Percentiles rank a stretch among this genome's conserved stretches.
These are phyloP conservation scores for Drosophila picticornis DNA, from an alignment of 2,888 invertebrate genomes.

Conservation along the genomic window DNA sequence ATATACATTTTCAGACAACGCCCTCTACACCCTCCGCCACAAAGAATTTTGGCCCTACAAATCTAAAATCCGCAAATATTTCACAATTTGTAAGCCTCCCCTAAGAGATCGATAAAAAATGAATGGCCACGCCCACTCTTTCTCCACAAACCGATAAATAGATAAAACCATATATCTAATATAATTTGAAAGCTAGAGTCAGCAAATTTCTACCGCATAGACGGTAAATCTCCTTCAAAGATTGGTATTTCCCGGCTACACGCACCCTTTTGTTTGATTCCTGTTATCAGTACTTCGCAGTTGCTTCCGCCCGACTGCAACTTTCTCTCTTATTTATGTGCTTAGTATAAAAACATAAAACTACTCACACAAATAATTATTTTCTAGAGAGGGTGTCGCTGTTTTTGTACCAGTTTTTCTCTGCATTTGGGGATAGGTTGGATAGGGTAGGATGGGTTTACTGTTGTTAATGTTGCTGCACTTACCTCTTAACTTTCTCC, in stretches of 20 bases:
- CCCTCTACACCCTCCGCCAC: no score
- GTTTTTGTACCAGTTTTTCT: not conserved
- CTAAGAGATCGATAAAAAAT: not conserved
- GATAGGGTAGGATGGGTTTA: no score
- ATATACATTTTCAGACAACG: no score
- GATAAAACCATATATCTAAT: not conserved
- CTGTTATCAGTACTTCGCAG: not conserved
- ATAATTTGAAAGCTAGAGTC: not conserved
- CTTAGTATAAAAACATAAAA: not conserved
- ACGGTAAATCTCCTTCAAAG: not conserved
- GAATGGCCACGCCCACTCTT: not conserved
- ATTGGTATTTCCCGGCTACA: not conserved
- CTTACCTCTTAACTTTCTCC: conserved; percentile 63
- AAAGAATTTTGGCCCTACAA: no score
- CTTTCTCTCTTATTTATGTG: not conserved
- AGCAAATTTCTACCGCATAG: not conserved
- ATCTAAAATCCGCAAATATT: no score
- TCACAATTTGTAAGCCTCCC: no score
- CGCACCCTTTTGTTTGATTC: not conserved
- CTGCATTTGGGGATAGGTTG: not conserved
- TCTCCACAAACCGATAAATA: not conserved
- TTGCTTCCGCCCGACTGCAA: not conserved
- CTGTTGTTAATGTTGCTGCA: conserved; percentile 1
- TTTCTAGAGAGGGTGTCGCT: not conserved
- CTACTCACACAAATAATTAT: not conserved